Conservation (phyloP, 2,797 vertebrate genomes). For the Clamator glandarius region DNA sequence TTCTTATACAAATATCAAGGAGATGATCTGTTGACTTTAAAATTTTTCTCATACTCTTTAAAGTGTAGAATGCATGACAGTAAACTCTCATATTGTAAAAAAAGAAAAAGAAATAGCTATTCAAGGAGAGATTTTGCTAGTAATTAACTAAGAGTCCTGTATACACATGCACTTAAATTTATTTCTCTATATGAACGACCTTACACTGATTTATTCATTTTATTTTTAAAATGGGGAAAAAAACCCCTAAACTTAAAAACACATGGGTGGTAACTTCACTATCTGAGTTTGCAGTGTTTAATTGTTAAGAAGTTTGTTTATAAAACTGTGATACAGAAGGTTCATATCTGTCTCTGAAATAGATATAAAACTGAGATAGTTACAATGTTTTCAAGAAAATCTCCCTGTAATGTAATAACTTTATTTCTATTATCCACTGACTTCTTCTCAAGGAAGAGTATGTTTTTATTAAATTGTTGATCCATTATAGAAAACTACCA, state of each 20-base stretch:
- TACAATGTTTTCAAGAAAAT: neutral
- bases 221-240: no score
- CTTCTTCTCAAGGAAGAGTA: neutral
- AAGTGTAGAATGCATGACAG: neutral
- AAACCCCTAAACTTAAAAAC: neutral
- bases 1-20: neutral
- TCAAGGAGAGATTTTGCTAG: neutral
- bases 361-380: neutral
- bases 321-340: neutral
- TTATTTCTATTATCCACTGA: neutral
- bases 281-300: neutral
- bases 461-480: neutral
- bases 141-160: neutral
- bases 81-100: neutral
- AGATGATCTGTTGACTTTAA: neutral
- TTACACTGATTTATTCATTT: no score
- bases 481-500: neutral
- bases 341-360: neutral
- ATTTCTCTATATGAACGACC: neutral
- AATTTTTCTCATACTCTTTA: neutral
- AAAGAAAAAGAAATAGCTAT: neutral
- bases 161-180: neutral
- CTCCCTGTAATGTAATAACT: neutral
- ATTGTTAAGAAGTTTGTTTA: neutral
- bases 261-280: neutral